Evolutionary conservation across 2,113 vertebrate genomes (phyloP).

Genomic region (Platichthys stellatus): DNA sequence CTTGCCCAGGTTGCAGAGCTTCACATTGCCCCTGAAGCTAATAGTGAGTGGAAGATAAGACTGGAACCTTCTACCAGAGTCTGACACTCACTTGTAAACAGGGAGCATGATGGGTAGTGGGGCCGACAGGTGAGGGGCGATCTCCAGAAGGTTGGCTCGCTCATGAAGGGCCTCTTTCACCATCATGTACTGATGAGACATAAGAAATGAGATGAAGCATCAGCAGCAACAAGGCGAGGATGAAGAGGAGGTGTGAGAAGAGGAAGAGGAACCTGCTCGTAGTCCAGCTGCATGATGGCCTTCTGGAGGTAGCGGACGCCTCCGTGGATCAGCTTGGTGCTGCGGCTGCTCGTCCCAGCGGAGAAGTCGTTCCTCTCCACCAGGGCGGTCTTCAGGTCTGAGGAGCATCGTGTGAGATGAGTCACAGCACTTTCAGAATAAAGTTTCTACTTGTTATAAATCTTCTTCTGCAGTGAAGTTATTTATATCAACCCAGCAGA

Average conservation of each 20-base stretch:
- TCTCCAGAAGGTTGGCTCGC: conserved; percentile 91
- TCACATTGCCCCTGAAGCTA: no score
- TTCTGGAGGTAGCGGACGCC: conserved; percentile 98
- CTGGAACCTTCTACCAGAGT: not conserved
- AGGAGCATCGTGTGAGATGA: not conserved
- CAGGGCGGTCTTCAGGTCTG: conserved; percentile 97
- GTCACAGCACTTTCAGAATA: not conserved
- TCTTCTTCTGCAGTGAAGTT: not conserved
- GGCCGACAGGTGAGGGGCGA: conserved; percentile 93
- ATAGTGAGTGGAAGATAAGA: no score
- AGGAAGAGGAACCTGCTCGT: conserved; percentile 87
- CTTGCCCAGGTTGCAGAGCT: no score
- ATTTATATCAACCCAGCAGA: no score
- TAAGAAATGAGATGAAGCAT: not conserved
- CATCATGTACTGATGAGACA: conserved; percentile 88
- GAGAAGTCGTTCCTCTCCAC: conserved; percentile 97
- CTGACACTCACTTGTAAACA: conserved; percentile 91
- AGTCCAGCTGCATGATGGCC: conserved; percentile 96
- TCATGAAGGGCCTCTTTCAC: conserved; percentile 96
- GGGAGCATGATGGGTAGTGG: conserved; percentile 97
- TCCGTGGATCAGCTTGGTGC: conserved; percentile 98
- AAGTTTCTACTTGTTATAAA: not conserved
- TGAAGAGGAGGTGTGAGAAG: not conserved
- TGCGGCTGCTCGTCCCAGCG: conserved; percentile 97
- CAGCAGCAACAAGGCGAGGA: accelerated